A percentile compares a stretch with the other conserved stretches of the same genome.
Evolutionary conservation across 1,140 invertebrate genomes (phyloP).

Genomic region (Hycleus phaleratus): DNA sequence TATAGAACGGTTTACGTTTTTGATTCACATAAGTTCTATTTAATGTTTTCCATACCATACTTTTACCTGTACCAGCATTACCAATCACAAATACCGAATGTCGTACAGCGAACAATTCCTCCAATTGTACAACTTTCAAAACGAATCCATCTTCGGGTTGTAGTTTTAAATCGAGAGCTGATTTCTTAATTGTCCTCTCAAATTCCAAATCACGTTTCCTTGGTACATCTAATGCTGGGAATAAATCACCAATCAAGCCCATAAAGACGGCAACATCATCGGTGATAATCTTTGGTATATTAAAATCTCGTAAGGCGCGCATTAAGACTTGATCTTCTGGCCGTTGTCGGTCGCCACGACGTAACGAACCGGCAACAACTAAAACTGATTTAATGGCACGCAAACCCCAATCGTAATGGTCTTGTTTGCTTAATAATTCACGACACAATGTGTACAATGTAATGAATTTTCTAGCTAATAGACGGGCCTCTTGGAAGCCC

Average conservation of each 20-base stretch:
- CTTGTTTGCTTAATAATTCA: constrained; percentile 84
- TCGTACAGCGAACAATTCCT: constrained; percentile 85
- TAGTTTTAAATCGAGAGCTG: constrained; percentile 73
- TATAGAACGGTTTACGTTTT: constrained; percentile 74
- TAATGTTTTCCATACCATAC: constrained; percentile 87
- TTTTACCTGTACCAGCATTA: constrained; percentile 88
- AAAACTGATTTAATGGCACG: constrained; percentile 88
- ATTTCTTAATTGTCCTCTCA: constrained; percentile 69
- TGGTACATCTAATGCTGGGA: constrained; percentile 83
- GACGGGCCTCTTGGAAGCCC: constrained; percentile 80
- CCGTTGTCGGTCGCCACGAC: constrained; percentile 56
- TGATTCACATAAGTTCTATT: constrained; percentile 68
- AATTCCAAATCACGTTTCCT: constrained; percentile 75
- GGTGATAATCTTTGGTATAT: constrained; percentile 86
- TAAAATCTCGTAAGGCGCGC: constrained; percentile 85
- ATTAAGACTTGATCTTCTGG: constrained; percentile 74
- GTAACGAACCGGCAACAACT: constrained; percentile 78
- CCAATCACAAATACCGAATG: constrained; percentile 94
- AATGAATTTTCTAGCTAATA: constrained; percentile 85
- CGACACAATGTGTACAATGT: constrained; percentile 82
- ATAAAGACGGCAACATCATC: constrained; percentile 86
- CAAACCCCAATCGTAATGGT: constrained; percentile 93
- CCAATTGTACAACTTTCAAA: constrained; percentile 81
- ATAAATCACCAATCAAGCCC: constrained; percentile 84
- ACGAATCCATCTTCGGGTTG: constrained; percentile 90